Percentiles rank a stretch among this genome's conserved stretches.
Evolutionary conservation across 2,797 vertebrate species (phyloP).

Genomic region (Platyrinchus mystaceus): DNA sequence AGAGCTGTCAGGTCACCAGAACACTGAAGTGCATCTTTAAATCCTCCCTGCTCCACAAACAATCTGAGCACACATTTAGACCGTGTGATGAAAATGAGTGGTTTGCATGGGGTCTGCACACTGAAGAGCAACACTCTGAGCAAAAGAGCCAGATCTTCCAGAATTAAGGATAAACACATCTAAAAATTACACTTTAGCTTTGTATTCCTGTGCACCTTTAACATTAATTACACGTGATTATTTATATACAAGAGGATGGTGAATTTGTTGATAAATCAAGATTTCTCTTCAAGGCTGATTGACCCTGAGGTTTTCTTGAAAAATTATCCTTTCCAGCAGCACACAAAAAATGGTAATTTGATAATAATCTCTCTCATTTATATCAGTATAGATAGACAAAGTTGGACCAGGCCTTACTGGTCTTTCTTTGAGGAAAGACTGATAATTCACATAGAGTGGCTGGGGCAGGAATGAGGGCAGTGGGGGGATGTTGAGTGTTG

Average conservation of each 20-base stretch:
- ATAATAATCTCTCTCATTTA: not conserved
- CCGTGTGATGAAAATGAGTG: not conserved
- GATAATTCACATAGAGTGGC: not conserved
- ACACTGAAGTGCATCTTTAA: not conserved
- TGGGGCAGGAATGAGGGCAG: not conserved
- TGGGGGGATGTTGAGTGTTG: not conserved
- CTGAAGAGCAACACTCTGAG: not conserved
- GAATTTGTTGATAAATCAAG: constrained; percentile 8
- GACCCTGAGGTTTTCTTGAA: not conserved
- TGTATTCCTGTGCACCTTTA: not conserved
- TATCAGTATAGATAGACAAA: not conserved
- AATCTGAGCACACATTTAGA: not conserved
- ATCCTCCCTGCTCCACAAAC: not conserved
- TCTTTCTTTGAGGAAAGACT: not conserved
- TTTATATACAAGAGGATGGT: not conserved
- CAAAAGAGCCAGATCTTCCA: not conserved
- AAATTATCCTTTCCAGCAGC: not conserved
- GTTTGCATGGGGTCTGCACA: not conserved
- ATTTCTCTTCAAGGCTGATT: not conserved
- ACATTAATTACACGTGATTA: not conserved
- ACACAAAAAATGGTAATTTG: constrained; percentile 38
- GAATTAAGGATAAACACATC: not conserved
- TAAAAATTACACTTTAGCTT: not conserved
- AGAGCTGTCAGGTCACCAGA: not conserved
- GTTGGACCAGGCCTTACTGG: not conserved